Evolutionary conservation across 2,113 vertebrate species (phyloP).

Genomic region (Prunella fulvescens): DNA sequence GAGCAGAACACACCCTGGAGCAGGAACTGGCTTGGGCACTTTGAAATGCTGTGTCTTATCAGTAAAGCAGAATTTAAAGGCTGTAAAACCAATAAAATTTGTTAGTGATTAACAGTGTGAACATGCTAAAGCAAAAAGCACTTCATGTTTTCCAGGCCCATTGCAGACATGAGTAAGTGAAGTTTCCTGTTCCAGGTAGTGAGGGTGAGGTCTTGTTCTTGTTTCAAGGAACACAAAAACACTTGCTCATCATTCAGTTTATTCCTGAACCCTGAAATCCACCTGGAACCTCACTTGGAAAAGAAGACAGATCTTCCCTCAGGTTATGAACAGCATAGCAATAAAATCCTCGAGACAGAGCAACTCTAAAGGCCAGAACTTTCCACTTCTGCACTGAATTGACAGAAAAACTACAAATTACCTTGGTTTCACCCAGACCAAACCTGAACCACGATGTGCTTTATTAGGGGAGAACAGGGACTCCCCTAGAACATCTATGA

Average conservation of each 20-base stretch:
- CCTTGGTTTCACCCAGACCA: not conserved
- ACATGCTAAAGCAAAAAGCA: not conserved
- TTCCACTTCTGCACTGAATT: not conserved
- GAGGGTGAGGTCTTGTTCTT: not conserved
- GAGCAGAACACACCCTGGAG: not conserved
- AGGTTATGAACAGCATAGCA: not conserved
- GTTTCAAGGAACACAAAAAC: not conserved
- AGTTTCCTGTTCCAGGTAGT: not conserved
- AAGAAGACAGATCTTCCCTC: not conserved
- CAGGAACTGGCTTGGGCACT: not conserved
- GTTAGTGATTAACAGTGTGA: conserved; percentile 38
- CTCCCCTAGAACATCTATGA: not conserved
- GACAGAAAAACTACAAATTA: not conserved
- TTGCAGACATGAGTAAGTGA: not conserved
- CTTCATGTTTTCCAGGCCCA: not conserved
- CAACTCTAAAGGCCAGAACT: not conserved
- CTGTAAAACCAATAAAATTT: not conserved
- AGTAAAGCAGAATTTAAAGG: not conserved
- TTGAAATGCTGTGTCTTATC: conserved; percentile 1
- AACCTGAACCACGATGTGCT: not conserved
- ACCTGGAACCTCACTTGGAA: not conserved
- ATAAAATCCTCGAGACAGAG: not conserved
- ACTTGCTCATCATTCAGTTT: not conserved
- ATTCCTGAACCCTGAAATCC: not conserved
- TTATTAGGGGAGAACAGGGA: not conserved